Evolutionary conservation across 2,113 vertebrate species (phyloP), one percentile per base, ranked within the genome.

Genomic region (Pagrus major): DNA sequence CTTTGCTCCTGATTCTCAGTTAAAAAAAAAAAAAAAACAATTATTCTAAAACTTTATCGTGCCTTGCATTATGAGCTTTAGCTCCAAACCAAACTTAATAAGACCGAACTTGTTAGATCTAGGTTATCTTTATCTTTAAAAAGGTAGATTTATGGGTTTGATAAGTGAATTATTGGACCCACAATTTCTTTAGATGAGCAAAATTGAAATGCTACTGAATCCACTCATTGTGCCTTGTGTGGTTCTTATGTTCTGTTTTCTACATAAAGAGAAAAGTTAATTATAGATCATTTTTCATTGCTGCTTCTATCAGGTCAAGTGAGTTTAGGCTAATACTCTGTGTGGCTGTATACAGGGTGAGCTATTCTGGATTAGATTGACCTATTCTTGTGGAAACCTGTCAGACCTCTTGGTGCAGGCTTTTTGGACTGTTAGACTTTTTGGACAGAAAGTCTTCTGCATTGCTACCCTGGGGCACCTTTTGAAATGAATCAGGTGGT

Each of bases 281-380:
- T n/a, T n/a, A n/a, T 74, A 75, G 78, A 83, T 83, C 20, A 78
- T 76, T 71, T 46, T 55, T 29, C 23, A 42, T 90, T 83, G 76
- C 21, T 0, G 6, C 8, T 15, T 31, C 29, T 72, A 27, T 39
- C 5, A 37, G 55, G 15, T n/a, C 16, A 5, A 41, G 23, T 52
- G 46, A 52, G 33, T 41, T 52, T 10, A n/a, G 21, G n/a, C 58
- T 6, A 63, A 16, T 27, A 9, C 2, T n/a, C 9, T 10, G 15
- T 20, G 4, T 58, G 39, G 11, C 12, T 54, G 14, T 33, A 9
- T 18, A 12, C 25, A 42, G 25, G 33, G 31, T 41, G 8, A 51
- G 15, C 15, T 37, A 11, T 73, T 52, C 15, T 63, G 46, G 44
- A 63, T 10, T n/a, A 51, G 25, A 35, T 12, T 21, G 37, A 18